These are phyloP conservation scores for Geotrypetes seraphini DNA, from an alignment of 2,797 vertebrate species.

Conservation along the genomic window DNA sequence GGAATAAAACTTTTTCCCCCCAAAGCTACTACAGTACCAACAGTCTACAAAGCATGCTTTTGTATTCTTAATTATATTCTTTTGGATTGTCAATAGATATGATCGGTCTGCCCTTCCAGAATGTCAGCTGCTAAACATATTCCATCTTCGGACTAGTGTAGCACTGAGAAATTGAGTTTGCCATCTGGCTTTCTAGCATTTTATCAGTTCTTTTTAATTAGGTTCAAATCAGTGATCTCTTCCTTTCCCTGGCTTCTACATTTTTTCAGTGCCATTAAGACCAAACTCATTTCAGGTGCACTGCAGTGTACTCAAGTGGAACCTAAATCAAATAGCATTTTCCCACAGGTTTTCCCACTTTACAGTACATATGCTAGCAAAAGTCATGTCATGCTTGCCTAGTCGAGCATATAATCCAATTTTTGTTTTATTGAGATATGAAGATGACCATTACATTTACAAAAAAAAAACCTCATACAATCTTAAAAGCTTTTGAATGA, in stretches of 20 bases:
- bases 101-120: conserved; percentile 40
- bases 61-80: too few relatives aligned
- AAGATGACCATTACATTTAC: conserved; percentile 42
- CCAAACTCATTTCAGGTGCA: conserved; percentile 29
- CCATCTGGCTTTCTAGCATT: conserved; percentile 47
- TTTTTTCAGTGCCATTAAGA: conserved; percentile 28
- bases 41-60: too few relatives aligned
- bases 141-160: conserved; percentile 26
- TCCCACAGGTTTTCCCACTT: conserved; percentile 68
- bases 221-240: conserved; percentile 46
- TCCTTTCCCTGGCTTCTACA: conserved; percentile 34
- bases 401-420: conserved; percentile 61
- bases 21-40: too few relatives aligned
- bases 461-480: conserved; percentile 10
- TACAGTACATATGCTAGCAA: conserved; percentile 71
- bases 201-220: conserved; percentile 54
- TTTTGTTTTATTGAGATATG: conserved; percentile 77
- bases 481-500: conserved; percentile 18
- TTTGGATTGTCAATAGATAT: conserved; percentile 22
- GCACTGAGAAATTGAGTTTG: conserved; percentile 42
- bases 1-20: too few relatives aligned
- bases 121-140: conserved; percentile 41
- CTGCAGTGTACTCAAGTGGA: conserved; percentile 34
- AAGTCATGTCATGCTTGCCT: conserved; percentile 67
- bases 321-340: conserved; percentile 39